Percentiles rank a stretch among this genome's conserved stretches.
Evolutionary conservation across 2,797 vertebrate species (phyloP).

Genomic region (Bovichtus diacanthus): DNA sequence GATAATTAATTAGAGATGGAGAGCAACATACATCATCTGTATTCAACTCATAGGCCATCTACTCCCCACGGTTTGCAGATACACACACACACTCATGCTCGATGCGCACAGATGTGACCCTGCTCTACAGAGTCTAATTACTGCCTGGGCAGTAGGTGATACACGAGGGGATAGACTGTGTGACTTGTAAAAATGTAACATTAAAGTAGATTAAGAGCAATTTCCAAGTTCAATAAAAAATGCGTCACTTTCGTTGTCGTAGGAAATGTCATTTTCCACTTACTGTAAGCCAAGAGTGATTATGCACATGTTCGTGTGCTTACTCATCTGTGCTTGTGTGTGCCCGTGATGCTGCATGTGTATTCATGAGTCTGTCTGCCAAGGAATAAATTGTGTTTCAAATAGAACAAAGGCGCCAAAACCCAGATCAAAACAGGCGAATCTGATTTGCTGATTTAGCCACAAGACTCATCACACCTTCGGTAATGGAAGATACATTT

Average conservation of each 20-base stretch:
- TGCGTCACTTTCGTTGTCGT: conserved; percentile 14
- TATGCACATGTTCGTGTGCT: conserved; percentile 38
- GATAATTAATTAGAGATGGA: conserved; percentile 66
- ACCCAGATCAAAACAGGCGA: conserved; percentile 70
- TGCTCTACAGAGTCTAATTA: conserved; percentile 72
- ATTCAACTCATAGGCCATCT: conserved; percentile 40
- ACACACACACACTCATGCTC: conserved; percentile 14
- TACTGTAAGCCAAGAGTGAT: conserved; percentile 16
- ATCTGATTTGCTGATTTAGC: conserved; percentile 55
- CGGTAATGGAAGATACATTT: conserved; percentile 33
- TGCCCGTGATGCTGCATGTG: conserved; percentile 22
- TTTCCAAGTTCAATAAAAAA: conserved; percentile 31
- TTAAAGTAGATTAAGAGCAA: conserved; percentile 28
- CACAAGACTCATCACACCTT: conserved; percentile 64
- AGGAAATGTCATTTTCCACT: conserved; percentile 43
- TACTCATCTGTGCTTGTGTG: conserved; percentile 6
- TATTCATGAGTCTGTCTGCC: conserved; percentile 68
- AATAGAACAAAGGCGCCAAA: conserved; percentile 65
- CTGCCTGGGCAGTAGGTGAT: conserved; percentile 3
- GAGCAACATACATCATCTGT: conserved; percentile 49
- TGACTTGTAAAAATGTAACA: conserved; percentile 13
- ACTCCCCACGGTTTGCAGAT: conserved; percentile 11
- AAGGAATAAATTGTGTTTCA: conserved; percentile 47
- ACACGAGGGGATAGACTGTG: conserved; percentile 4
- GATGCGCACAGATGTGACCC: conserved; percentile 30